Percentiles rank a stretch among this genome's conserved stretches.
Evolutionary conservation across 2,797 vertebrate genomes (phyloP).

Genomic region (Peromyscus eremicus): DNA sequence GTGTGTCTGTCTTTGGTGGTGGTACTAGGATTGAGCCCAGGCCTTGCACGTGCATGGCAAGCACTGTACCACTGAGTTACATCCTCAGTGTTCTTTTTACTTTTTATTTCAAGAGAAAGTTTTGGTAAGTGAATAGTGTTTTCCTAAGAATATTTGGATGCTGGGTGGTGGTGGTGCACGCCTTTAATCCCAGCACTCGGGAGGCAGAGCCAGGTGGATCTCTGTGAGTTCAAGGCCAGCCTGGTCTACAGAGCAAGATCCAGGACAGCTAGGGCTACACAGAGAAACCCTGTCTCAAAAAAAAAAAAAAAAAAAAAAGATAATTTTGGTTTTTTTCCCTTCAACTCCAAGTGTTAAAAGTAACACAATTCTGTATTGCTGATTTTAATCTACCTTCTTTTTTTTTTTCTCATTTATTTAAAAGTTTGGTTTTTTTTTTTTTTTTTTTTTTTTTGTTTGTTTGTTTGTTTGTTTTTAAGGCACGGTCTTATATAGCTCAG

Average conservation of each 20-base stretch:
- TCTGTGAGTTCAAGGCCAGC: not conserved
- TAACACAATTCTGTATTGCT: not conserved
- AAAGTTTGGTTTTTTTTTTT: no score
- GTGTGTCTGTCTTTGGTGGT: not conserved
- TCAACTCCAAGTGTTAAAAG: not conserved
- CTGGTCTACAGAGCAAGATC: not conserved
- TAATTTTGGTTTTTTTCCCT: not conserved
- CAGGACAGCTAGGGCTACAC: not conserved
- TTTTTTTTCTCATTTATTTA: not conserved
- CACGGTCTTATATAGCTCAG: not conserved
- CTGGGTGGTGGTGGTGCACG: accelerated
- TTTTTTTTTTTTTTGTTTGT: no score
- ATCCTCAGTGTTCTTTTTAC: not conserved
- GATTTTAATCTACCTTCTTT: not conserved
- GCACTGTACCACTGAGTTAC: not conserved
- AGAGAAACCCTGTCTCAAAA: not conserved
- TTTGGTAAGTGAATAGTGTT: not conserved
- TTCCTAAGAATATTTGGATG: not conserved
- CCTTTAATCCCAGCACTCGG: not conserved
- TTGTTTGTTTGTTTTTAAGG: not conserved
- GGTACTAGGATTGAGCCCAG: not conserved
- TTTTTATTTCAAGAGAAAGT: not conserved
- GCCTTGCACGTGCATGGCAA: not conserved
- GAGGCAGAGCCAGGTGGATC: not conserved
- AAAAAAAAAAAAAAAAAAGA: not conserved